These are phyloP conservation scores for Galemys pyrenaicus DNA, from an alignment of 2,113 vertebrate genomes.

Conservation along the genomic window DNA sequence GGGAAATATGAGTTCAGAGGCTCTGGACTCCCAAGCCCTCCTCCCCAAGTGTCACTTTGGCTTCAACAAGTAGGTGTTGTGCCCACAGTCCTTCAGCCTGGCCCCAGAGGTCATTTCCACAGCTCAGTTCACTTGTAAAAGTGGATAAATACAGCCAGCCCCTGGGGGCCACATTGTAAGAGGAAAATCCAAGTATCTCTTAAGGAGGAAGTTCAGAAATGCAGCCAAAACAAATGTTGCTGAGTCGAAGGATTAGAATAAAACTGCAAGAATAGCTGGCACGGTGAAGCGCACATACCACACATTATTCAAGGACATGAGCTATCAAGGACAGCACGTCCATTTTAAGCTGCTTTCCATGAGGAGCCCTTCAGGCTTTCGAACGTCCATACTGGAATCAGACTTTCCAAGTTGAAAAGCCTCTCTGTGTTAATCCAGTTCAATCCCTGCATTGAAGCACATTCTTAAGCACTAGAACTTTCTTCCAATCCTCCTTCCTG, in stretches of 20 bases:
- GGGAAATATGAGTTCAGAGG: background rate
- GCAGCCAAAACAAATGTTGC: background rate
- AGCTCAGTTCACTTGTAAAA: background rate
- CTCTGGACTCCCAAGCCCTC: background rate
- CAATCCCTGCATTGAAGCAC: background rate
- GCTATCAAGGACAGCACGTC: background rate
- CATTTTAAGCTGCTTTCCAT: background rate
- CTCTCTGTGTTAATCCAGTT: background rate
- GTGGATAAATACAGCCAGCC: background rate
- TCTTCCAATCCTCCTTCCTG: background rate
- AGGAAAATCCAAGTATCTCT: background rate
- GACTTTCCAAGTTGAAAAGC: background rate
- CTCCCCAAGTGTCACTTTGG: background rate
- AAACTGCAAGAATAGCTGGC: background rate
- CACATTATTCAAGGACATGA: background rate
- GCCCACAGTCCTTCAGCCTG: background rate
- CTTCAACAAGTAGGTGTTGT: background rate
- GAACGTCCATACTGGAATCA: background rate
- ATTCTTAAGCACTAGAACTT: background rate
- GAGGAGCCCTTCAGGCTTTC: background rate
- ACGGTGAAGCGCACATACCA: too few relatives aligned
- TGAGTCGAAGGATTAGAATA: background rate
- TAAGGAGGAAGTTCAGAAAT: conserved; percentile 10
- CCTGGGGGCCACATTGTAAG: background rate
- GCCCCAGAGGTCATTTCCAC: background rate